Base-by-base conservation (phyloP, 2,113 vertebrate species). In the Micromys minutus region DNA sequence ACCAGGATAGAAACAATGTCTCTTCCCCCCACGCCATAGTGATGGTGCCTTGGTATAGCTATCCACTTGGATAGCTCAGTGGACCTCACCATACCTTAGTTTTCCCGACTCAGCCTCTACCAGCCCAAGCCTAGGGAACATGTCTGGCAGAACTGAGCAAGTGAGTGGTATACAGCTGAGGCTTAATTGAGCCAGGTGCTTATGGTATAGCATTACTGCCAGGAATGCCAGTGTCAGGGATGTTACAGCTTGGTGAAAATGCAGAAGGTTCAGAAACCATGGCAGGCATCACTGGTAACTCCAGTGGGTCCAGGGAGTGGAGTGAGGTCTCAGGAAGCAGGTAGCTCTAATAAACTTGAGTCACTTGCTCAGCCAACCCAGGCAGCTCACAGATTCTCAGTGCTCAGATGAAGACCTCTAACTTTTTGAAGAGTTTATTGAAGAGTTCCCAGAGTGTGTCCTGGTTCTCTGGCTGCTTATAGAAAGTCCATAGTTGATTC, bases 331-430 rank as follows among this genome's bases (percentile, higher is more conserved):
- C 84, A 91, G 95, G 34, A 42, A 61, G 55, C 61, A 93, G 90
- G 88, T 59, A 63, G 85, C 94, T 93, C 47, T 81, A 81, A 65
- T 98, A 98, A 69, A 96, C 90, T n/a, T n/a, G n/a, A n/a, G n/a
- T n/a, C n/a, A n/a, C n/a, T n/a, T n/a, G n/a, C n/a, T n/a, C n/a
- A n/a, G n/a, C n/a, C n/a, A n/a, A n/a, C n/a, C n/a, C n/a, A n/a
- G n/a, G n/a, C n/a, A n/a, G n/a, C n/a, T n/a, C n/a, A n/a, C n/a
- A n/a, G n/a, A n/a, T n/a, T n/a, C n/a, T n/a, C n/a, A n/a, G n/a
- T n/a, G n/a, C n/a, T n/a, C n/a, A n/a, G n/a, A n/a, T n/a, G n/a
- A n/a, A n/a, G n/a, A n/a, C n/a, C n/a, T n/a, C n/a, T n/a, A n/a
- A n/a, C n/a, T n/a, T n/a, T n/a, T n/a, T n/a, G n/a, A n/a, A n/a